Evolutionary conservation across 1,140 invertebrate genomes (phyloP).

Genomic region (Harlomillsia oculata): DNA sequence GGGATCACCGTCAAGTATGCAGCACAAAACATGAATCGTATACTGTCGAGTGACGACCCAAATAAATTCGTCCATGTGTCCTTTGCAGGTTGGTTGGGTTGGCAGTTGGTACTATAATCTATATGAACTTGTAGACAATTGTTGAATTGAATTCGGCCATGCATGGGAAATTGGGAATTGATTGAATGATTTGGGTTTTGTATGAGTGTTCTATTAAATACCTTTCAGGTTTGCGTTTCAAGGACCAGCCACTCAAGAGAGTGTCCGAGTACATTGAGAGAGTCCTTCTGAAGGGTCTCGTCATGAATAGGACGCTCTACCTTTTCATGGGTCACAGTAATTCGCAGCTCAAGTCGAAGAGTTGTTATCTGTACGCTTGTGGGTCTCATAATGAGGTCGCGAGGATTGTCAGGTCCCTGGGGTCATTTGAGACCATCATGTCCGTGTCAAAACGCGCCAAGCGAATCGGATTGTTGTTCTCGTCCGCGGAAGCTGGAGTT

Average conservation of each 20-base stretch:
- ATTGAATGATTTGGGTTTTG: too few relatives aligned
- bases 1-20: too few relatives aligned
- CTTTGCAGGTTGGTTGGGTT: too few relatives aligned
- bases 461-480: neutral
- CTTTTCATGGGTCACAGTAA: constrained; percentile 1
- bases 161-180: too few relatives aligned
- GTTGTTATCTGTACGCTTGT: neutral
- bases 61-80: neutral
- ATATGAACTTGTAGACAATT: too few relatives aligned
- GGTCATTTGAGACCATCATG: neutral
- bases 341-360: neutral
- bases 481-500: neutral
- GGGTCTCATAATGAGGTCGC: neutral
- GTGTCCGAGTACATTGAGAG: neutral
- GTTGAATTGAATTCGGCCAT: too few relatives aligned
- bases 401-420: neutral
- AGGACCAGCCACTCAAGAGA: neutral
- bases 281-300: neutral
- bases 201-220: too few relatives aligned
- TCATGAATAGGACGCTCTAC: neutral
- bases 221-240: neutral
- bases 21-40: neutral
- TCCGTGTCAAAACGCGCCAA: neutral
- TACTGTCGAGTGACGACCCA: neutral
- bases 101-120: too few relatives aligned